phyloP scores from a whole-genome alignment of 92 coral and sea anemone species.

The Phenganax stokvisi region DNA sequence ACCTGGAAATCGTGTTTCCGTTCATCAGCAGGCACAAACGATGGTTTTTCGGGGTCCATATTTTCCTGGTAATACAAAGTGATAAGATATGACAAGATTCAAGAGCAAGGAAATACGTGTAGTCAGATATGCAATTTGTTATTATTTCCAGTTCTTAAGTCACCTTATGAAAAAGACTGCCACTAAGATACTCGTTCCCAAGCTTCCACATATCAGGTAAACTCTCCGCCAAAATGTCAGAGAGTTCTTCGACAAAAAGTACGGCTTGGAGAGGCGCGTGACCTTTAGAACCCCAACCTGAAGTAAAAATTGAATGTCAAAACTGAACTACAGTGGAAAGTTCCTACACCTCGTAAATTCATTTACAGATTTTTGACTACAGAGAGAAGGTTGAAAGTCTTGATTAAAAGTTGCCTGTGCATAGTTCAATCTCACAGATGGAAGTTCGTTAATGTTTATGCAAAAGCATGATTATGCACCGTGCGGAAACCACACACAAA shows the following conservation, averaged over 20 bases:
- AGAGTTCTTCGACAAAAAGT: conserved; percentile 85
- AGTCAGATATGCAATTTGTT: neutral
- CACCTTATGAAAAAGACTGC: conserved; percentile 71
- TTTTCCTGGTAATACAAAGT: conserved; percentile 38
- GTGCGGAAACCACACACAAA: no score
- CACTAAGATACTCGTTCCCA: conserved; percentile 84
- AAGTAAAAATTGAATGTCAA: neutral
- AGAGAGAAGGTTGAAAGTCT: no score
- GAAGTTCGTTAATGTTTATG: no score
- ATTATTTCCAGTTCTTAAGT: neutral
- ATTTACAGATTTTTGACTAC: no score
- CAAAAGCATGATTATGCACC: no score
- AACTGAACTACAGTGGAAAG: neutral
- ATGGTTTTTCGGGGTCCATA: conserved; percentile 50
- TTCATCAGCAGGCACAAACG: conserved; percentile 50
- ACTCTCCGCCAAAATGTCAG: conserved; percentile 83
- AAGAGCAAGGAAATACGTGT: neutral
- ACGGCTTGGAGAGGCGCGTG: conserved; percentile 77
- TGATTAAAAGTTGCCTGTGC: no score
- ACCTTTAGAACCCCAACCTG: conserved; percentile 44
- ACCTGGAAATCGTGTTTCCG: conserved; percentile 62
- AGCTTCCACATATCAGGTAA: conserved; percentile 96
- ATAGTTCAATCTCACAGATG: no score
- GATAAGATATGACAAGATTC: neutral
- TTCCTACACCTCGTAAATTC: no score